Evolutionary conservation across 2,888 invertebrate species (phyloP).

Genomic region (Xanthostigma xanthostigma): DNA sequence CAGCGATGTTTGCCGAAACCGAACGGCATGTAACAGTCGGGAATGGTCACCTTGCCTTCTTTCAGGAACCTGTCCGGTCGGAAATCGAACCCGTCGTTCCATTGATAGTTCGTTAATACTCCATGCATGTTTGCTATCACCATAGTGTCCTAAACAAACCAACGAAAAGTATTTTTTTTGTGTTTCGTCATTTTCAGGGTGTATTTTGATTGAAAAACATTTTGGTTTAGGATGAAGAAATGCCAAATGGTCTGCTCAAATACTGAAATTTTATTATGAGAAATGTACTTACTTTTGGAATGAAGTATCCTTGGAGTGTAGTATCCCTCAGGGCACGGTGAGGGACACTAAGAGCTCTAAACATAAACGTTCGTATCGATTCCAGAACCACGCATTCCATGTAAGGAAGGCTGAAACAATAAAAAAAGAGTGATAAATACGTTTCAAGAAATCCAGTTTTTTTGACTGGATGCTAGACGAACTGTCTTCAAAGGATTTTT

Average conservation of each 20-base stretch:
- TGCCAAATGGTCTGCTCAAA: too few species aligned
- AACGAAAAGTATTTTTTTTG: background rate
- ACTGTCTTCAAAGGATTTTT: background rate
- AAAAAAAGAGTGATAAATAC: slow-evolving; percentile 2
- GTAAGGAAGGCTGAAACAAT: slow-evolving; percentile 54
- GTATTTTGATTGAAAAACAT: background rate
- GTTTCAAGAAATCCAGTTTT: background rate
- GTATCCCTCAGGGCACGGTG: slow-evolving; percentile 64
- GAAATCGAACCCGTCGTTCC: slow-evolving; percentile 54
- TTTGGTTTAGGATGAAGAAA: background rate
- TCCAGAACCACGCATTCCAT: slow-evolving; percentile 66
- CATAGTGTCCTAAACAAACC: slow-evolving; percentile 53
- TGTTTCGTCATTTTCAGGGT: too few species aligned
- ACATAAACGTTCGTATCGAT: slow-evolving; percentile 65
- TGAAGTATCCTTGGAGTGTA: slow-evolving; percentile 49
- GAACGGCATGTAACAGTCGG: slow-evolving; percentile 62
- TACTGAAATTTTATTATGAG: too few species aligned
- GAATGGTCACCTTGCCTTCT: slow-evolving; percentile 41
- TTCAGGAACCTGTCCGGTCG: slow-evolving; percentile 59
- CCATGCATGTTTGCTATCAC: slow-evolving; percentile 61
- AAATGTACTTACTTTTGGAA: slow-evolving; percentile 49
- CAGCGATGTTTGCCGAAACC: slow-evolving; percentile 67
- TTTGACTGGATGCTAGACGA: background rate
- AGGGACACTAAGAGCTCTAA: slow-evolving; percentile 62
- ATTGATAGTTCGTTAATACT: slow-evolving; percentile 52